Base-by-base conservation (phyloP, 2,888 invertebrate species). In the Beris chalybata region DNA sequence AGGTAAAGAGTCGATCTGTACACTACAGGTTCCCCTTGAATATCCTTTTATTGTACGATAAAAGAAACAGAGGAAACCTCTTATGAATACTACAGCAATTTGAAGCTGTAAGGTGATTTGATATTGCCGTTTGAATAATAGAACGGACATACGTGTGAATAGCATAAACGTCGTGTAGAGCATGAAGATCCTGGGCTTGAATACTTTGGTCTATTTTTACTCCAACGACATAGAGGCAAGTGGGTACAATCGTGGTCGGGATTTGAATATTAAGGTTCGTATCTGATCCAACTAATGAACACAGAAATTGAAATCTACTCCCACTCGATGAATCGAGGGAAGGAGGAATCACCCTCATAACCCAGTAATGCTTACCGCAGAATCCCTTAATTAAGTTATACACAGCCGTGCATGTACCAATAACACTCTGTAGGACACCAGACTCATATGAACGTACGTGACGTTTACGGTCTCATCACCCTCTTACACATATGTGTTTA, bases 241-340 rank as follows among this genome's bases (percentile, higher is more conserved):
- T 48, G 31, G 48, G 31, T 47, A 12, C 58, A 31, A 59, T 47
- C 31, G 31, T 48, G 29, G 58, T 31, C 29, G 15, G 58, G 58
- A 59, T 59, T 59, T 47, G 13, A 31, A 31, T 47, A 31, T 59
- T 59, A 59, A 30, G 58, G 32, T n/a, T 29, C 44, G 45, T 29
- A 48, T 48, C 47, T 31, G 31, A 44, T 11, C 48, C 13, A 12
- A 59, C 58, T 59, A 48, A 59, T 59, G 58, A 59, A 13, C 45
- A 30, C 15, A 3, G n/a, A 15, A 48, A 48, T 48, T 48, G n/a
- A n/a, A 52, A 11, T 52, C 52, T 15, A 13, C 29, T 22, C 13
- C 29, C 9, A 11, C 5, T 29, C 15, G 22, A 22, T 15, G 22
- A 11, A 52, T 52, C 31, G 32, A 29, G 30, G 31, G 29, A 22